These are phyloP conservation scores for Coracias cyanogaster DNA, from an alignment of 2,797 vertebrate species.

Conservation along the genomic window DNA sequence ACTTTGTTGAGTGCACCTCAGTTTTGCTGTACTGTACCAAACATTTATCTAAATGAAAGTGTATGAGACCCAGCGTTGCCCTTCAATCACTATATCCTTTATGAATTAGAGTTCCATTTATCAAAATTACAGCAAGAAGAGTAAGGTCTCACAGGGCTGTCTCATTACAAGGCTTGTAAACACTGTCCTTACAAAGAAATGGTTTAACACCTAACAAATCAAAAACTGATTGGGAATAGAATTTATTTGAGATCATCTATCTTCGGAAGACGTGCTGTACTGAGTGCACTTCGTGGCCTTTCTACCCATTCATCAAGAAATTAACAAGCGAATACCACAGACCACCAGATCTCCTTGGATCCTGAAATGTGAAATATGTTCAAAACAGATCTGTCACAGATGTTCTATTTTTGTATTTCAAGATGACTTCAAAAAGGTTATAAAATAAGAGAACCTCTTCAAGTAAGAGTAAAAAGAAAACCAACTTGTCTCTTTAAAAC, in stretches of 20 bases:
- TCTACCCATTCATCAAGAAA: conserved; percentile 81
- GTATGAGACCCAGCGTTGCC: conserved; percentile 77
- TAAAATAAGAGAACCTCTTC: conserved; percentile 35
- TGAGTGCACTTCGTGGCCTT: conserved; percentile 75
- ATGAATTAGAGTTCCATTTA: conserved; percentile 87
- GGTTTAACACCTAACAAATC: conserved; percentile 87
- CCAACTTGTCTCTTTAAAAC: conserved; percentile 47
- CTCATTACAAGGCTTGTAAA: conserved; percentile 87
- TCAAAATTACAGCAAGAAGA: conserved; percentile 87
- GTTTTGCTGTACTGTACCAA: conserved; percentile 71
- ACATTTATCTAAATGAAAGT: conserved; percentile 86
- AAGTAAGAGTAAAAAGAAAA: conserved; percentile 29
- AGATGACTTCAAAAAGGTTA: conserved; percentile 54
- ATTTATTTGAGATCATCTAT: conserved; percentile 82
- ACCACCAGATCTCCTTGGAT: conserved; percentile 64
- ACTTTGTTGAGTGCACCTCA: conserved; percentile 57
- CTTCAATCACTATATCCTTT: conserved; percentile 84
- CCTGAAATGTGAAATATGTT: conserved; percentile 56
- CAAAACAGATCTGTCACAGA: conserved; percentile 58
- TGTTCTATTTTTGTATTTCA: conserved; percentile 57
- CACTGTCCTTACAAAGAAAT: conserved; percentile 84
- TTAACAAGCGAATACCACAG: conserved; percentile 78
- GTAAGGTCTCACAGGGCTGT: conserved; percentile 81
- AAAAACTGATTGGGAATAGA: conserved; percentile 82
- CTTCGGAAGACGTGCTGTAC: conserved; percentile 75